A percentile compares a stretch with the other conserved stretches of the same genome.
These are phyloP conservation scores for Aurelia aurita complex sp. Pacific DNA, from an alignment of 30 jellyfish, hydroid and myxozoan species.

Conservation along the genomic window DNA sequence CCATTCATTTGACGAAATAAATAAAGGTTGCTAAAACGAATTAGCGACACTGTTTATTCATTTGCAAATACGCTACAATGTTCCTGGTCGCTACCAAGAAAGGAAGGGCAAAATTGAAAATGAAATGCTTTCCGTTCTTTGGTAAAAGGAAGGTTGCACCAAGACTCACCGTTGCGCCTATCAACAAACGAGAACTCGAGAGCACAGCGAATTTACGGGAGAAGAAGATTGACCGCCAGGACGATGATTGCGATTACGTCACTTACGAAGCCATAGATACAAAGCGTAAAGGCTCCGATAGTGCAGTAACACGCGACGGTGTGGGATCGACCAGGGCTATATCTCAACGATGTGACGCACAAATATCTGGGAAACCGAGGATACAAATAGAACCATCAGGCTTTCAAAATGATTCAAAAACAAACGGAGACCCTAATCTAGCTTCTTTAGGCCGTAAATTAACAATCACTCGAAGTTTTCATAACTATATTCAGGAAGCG, in stretches of 20 bases:
- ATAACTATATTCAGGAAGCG: slow-evolving; percentile 49
- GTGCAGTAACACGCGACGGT: background rate
- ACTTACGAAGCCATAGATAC: background rate
- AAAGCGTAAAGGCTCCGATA: background rate
- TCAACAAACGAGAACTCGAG: background rate
- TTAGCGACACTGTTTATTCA: background rate
- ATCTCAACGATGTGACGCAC: background rate
- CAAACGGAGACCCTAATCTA: background rate
- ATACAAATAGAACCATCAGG: background rate
- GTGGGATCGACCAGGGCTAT: background rate
- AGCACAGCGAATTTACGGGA: no score
- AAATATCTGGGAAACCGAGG: background rate
- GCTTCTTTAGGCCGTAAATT: slow-evolving; percentile 41
- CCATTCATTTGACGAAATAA: background rate
- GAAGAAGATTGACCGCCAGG: background rate
- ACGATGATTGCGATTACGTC: background rate
- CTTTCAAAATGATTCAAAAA: background rate
- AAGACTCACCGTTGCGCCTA: background rate
- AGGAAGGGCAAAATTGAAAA: background rate
- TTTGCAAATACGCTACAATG: background rate
- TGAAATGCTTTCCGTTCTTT: slow-evolving; percentile 5
- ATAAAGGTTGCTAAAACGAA: background rate
- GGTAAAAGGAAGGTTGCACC: background rate
- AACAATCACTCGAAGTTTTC: slow-evolving; percentile 33
- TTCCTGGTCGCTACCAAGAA: background rate